These are phyloP conservation scores for Hippoglossus hippoglossus DNA, from an alignment of 2,797 vertebrate species.

Conservation along the genomic window DNA sequence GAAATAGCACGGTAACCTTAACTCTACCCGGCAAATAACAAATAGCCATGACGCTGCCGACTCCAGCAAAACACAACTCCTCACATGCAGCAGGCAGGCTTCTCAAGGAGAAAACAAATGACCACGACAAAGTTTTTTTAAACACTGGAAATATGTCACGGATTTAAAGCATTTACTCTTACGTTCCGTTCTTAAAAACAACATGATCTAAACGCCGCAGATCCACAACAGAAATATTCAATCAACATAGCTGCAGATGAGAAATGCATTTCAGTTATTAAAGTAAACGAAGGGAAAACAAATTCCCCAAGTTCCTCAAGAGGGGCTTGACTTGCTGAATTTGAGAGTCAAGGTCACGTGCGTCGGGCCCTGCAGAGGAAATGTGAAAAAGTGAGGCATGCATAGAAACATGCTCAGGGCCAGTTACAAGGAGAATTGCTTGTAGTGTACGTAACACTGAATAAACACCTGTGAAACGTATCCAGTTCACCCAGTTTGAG, in stretches of 20 bases:
- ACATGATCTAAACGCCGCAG: too few relatives aligned
- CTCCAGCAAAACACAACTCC: neutral
- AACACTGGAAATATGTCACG: too few relatives aligned
- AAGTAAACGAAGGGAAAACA: too few relatives aligned
- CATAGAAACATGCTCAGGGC: constrained; percentile 7
- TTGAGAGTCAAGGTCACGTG: constrained; percentile 4
- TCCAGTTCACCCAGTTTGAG: constrained; percentile 6
- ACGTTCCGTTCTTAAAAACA: too few relatives aligned
- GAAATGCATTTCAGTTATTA: too few relatives aligned
- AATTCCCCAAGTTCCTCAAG: neutral
- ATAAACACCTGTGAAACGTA: neutral
- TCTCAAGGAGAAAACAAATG: neutral
- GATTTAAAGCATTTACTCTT: too few relatives aligned
- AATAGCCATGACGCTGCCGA: neutral
- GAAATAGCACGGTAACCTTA: constrained; percentile 17
- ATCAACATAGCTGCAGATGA: too few relatives aligned
- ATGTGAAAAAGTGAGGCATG: neutral
- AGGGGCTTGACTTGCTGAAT: neutral
- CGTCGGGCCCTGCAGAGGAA: neutral
- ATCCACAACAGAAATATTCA: too few relatives aligned
- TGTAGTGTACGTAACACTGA: neutral
- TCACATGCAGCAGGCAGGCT: neutral
- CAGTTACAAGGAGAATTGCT: constrained; percentile 18
- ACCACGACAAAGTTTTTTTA: neutral
- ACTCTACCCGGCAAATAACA: neutral